These are phyloP conservation scores for Enteromius afrohamiltoni DNA, from an alignment of 2,797 vertebrate genomes.

Conservation along the genomic window DNA sequence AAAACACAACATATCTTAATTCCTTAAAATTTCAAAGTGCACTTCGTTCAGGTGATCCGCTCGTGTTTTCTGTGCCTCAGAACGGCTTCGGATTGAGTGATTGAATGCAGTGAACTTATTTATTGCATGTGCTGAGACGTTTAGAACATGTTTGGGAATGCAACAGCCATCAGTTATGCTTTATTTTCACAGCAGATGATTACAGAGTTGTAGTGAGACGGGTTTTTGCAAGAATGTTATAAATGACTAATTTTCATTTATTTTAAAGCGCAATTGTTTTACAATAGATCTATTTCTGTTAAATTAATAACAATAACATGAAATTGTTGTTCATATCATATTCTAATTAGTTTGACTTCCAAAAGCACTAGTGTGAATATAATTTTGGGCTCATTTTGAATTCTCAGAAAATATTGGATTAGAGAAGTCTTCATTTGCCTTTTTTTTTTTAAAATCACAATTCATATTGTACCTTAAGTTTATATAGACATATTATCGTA, in stretches of 20 bases:
- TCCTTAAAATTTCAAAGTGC: neutral
- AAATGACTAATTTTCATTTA: neutral
- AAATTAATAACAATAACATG: neutral
- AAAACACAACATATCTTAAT: neutral
- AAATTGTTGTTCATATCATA: neutral
- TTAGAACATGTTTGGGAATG: neutral
- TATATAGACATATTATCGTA: neutral
- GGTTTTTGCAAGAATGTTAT: neutral
- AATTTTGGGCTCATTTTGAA: neutral
- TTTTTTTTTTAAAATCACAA: no score
- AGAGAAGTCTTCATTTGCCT: no score
- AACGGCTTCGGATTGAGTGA: neutral
- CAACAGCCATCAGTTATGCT: neutral
- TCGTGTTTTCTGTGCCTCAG: neutral
- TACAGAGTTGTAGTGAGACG: neutral
- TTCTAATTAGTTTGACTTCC: neutral
- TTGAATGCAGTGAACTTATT: neutral
- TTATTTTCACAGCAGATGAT: neutral
- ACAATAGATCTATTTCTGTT: neutral
- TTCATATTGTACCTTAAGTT: neutral
- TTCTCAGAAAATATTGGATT: no score
- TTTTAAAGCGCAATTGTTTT: neutral
- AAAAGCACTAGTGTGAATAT: neutral
- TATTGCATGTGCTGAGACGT: neutral
- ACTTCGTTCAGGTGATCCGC: neutral